Base-by-base conservation (phyloP, 2,888 invertebrate genomes). In the Polietes domitor region DNA sequence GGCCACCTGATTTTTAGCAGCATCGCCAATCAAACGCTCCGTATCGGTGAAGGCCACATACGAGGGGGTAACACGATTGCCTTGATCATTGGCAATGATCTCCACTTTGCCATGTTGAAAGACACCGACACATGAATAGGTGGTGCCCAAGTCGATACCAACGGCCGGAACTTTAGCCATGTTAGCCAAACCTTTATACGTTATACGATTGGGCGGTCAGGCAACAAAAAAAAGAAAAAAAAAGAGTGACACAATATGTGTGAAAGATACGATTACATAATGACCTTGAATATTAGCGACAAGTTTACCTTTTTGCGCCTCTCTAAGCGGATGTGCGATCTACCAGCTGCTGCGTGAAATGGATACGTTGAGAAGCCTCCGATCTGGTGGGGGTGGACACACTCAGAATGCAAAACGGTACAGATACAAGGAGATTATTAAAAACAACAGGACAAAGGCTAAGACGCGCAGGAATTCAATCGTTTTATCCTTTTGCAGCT, bases 81-180 rank as follows among this genome's bases (percentile, higher is more conserved):
- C 96, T 91, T 96, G 96, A 87, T 96, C 96, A 89, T 97, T 97
- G 88, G 96, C 96, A 88, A 96, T 96, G 88, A 97, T 96, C 92
- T 97, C 96, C 87, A 96, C 96, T 92, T 96, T 96, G 86, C 96
- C 96, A 93, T 97, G 96, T 92, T 96, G 96, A 94, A 97, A 98
- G 86, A 98, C 97, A 87, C 97, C 97, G 85, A 98, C 97, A 91
- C 97, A 97, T 75, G 98, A 98, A 93, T 98, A 98, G 82, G 98
- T 98, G 87, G 98, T 98, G 87, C 98, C 98, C 93, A 98, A 94
- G 94, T 98, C 98, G 93, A 92, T 91, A 88, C 92, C 91, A 89
- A 91, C 88, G 41, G 92, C 91, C 87, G 91, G 90, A 88, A 89
- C 87, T 86, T 90, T 91, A 86, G 90, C 92, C 96, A 91, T 37